Base-by-base conservation (phyloP, 2,113 vertebrate species). In the Lepus americanus region DNA sequence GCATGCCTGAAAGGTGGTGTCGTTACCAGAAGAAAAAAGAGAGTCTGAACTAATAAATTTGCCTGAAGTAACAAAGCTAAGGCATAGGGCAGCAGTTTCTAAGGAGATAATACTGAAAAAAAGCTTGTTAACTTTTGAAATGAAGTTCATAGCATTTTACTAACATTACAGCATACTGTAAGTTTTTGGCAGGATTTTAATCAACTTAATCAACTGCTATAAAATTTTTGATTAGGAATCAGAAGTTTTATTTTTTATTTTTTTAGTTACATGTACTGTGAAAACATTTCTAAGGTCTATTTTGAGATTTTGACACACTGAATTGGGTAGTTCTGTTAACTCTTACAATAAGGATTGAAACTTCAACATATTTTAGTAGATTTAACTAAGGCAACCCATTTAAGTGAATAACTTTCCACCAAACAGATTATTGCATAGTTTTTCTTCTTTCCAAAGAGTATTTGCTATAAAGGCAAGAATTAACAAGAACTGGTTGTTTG, bases 401-500 rank as follows among this genome's bases (percentile, higher is more conserved):
- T 88, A 89, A 81, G 19, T 53, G 22, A 93, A 70, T 51, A 22
- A 33, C n/a, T 91, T 95, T 63, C 31, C 72, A 69, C 61, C 14
- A 51, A 90, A 63, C 23, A 78, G 19, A 31, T 69, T 66, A 49
- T 95, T 90, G 8, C 9, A 6, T 53, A 77, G 63, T 49, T 85
- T 85, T 64, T 31, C 23, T 87, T 92, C n/a, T 87, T 83, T 89
- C 69, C 16, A 61, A 39, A 94, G 53, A 39, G 7, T 39, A 70
- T 90, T 96, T 92, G 22, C 61, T 39, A 20, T 10, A 33, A 89
- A 92, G 33, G 55, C 49, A 88, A 95, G 72, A 87, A 93, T 91
- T 25, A 95, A 96, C 10, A 83, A 44, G 73, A 95, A 74, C 69
- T 79, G 59, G 85, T 27, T 81, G 25, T 76, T 83, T 93, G 90